A percentile compares a stretch with the other conserved stretches of the same genome.
Evolutionary conservation across 2,888 invertebrate species (phyloP).

Genomic region (Mycalesis mineus): DNA sequence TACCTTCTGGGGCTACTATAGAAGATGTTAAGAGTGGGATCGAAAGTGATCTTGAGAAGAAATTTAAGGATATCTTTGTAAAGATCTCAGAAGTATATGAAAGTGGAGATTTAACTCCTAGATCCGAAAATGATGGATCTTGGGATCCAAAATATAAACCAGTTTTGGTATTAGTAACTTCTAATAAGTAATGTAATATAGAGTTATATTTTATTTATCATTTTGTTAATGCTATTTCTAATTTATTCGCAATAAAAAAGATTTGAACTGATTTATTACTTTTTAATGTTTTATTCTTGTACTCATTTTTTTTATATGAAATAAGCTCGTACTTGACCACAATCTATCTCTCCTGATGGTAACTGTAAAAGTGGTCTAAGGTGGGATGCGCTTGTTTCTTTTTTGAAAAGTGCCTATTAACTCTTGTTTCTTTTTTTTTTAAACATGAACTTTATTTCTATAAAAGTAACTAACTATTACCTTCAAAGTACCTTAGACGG

Average conservation of each 20-base stretch:
- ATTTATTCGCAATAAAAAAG: slow-evolving; percentile 15
- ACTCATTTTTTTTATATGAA: too few relatives aligned
- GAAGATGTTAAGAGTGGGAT: slow-evolving; percentile 52
- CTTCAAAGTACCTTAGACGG: too few relatives aligned
- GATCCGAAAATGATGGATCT: slow-evolving; percentile 48
- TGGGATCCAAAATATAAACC: slow-evolving; percentile 63
- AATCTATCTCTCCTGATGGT: too few relatives aligned
- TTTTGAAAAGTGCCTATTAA: too few relatives aligned
- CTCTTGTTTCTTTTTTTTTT: neutral
- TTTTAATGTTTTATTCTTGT: too few relatives aligned
- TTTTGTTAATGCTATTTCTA: slow-evolving; percentile 10
- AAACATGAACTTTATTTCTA: too few relatives aligned
- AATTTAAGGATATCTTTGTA: slow-evolving; percentile 52
- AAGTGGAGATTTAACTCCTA: slow-evolving; percentile 55
- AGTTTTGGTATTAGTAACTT: slow-evolving; percentile 55
- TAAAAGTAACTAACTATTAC: too few relatives aligned
- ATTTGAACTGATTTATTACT: too few relatives aligned
- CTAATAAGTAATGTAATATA: slow-evolving; percentile 39
- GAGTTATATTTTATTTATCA: too few relatives aligned
- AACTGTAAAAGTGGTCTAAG: too few relatives aligned
- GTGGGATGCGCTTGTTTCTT: too few relatives aligned
- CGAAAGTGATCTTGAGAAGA: slow-evolving; percentile 43
- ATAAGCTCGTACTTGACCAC: too few relatives aligned
- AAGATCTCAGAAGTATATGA: slow-evolving; percentile 55
- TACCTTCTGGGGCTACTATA: slow-evolving; percentile 49